phyloP scores from a whole-genome alignment of 2,888 invertebrate genomes.

The Rhorus exstirpatorius region DNA sequence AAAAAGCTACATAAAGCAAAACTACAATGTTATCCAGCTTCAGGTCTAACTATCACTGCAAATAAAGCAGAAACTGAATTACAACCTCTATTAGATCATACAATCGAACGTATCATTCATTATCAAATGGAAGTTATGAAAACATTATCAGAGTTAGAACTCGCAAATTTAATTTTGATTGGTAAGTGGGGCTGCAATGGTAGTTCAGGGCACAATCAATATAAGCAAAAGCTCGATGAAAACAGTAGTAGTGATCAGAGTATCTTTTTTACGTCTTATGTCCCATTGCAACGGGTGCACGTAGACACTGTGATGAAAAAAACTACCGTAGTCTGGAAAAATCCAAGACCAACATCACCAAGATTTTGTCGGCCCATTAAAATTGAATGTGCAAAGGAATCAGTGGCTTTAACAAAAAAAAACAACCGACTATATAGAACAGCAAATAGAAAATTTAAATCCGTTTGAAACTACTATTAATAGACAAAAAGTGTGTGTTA shows the following conservation, averaged over 20 bases:
- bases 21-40: not conserved
- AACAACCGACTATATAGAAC: too few species aligned
- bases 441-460: too few species aligned
- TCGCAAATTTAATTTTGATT: slow-evolving; percentile 2
- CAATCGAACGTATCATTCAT: not conserved
- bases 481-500: too few species aligned
- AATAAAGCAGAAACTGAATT: not conserved
- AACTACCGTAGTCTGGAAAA: not conserved
- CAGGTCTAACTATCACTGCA: slow-evolving; percentile 1
- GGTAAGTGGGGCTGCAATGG: slow-evolving; percentile 11
- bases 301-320: not conserved
- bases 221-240: slow-evolving; percentile 2
- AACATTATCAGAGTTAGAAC: not conserved
- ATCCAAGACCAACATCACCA: too few species aligned
- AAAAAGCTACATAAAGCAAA: slow-evolving; percentile 4
- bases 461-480: too few species aligned
- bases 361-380: too few species aligned
- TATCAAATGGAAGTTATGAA: not conserved
- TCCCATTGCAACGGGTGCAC: not conserved
- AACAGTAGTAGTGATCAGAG: not conserved
- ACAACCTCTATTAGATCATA: not conserved
- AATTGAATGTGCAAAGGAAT: too few species aligned
- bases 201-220: slow-evolving; percentile 1
- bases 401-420: too few species aligned
- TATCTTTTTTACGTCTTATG: slow-evolving; percentile 18